Base-by-base conservation (phyloP, 2,797 vertebrate genomes). In the Cetoscarus ocellatus region DNA sequence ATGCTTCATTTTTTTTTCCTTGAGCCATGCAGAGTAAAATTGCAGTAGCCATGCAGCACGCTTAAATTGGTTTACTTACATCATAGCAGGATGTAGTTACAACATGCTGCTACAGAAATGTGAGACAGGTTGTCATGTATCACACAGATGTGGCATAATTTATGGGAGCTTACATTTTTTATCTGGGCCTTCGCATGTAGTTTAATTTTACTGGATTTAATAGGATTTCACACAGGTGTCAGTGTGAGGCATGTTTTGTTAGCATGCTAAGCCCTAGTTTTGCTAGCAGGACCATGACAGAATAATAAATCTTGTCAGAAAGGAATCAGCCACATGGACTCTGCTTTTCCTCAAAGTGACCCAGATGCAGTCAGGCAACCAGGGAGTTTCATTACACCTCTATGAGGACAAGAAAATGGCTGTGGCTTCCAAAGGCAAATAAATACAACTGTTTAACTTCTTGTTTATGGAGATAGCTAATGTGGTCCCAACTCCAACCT, bases 61-160 rank as follows among this genome's bases (percentile, higher is more conserved):
- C 75, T 70, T 48, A 85, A 88, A 88, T 74, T 65, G 77, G 78
- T 87, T 82, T 70, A 72, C 60, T 67, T 39, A 51, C 59, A 69
- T 62, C 49, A 6, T 53, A 15, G 39, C 11, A 6, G 35, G 34
- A 57, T 56, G 1, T 82, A 73, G 80, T 77, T 73, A 85, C 67
- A 78, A 44, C 61, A 54, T 6, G 53, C 7, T 27, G n/a, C 70
- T 27, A 42, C 49, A 59, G 48, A 56, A 68, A 66, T 13, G 7
- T 11, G 1, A 63, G 49, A 61, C 18, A 45, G 14, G 15, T 68
- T 83, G 65, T 77, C 67, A 48, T 82, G 18, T 52, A 67, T 81
- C 66, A 48, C 49, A 34, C 43, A 49, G 52, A 54, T 15, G 1
- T 42, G 53, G 60, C 35, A 53, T 67, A 77, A 42, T 72, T 61